A percentile compares a stretch with the other conserved stretches of the same genome.
These are phyloP conservation scores for Erinaceus europaeus DNA, from an alignment of 2,113 vertebrate genomes.

Conservation along the genomic window DNA sequence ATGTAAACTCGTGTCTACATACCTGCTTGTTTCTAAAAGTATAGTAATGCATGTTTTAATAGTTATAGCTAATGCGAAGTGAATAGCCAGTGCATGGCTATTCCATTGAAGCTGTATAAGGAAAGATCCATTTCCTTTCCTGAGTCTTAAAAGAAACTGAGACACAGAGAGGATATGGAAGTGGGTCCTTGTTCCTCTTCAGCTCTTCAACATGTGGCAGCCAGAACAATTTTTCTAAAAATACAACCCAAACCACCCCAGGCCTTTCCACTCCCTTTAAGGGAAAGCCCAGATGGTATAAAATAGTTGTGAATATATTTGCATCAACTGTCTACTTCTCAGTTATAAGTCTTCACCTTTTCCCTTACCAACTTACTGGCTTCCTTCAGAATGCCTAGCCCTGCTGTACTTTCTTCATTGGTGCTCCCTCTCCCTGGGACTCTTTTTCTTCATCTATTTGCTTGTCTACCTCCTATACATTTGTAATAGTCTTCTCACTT, in stretches of 20 bases:
- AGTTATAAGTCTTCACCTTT: no score
- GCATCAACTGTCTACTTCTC: no score
- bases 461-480: no score
- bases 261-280: not conserved
- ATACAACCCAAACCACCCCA: not conserved
- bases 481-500: no score
- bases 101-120: no score
- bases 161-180: not conserved
- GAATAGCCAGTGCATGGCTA: not conserved
- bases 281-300: not conserved
- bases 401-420: no score
- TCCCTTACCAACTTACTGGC: no score
- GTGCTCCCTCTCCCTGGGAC: no score
- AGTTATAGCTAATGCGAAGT: not conserved
- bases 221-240: not conserved
- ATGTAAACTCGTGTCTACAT: not conserved
- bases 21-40: not conserved
- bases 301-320: not conserved
- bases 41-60: not conserved
- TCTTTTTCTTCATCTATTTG: no score
- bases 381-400: no score
- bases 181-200: not conserved
- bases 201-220: not conserved
- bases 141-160: no score
- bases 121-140: no score